Percentiles rank a stretch among this genome's conserved stretches.
Evolutionary conservation across 2,888 invertebrate genomes (phyloP).

Genomic region (Dilophus febrilis): DNA sequence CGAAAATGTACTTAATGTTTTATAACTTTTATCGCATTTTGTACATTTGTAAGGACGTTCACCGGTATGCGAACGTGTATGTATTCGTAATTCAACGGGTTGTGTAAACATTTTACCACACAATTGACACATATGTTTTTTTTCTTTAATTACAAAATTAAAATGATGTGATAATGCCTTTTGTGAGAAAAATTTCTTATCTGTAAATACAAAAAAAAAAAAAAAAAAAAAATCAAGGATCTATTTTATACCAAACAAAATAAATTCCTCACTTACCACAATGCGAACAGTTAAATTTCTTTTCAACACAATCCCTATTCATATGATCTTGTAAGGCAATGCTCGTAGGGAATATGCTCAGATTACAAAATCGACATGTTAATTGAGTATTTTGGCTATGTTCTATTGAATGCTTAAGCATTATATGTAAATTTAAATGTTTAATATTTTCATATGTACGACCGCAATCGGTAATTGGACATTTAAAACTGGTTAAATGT

Average conservation of each 20-base stretch:
- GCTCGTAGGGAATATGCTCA: conserved; percentile 7
- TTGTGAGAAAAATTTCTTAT: conserved; percentile 9
- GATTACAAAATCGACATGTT: conserved; percentile 8
- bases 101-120: conserved; percentile 8
- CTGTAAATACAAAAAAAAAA: conserved; percentile 2
- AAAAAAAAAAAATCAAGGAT: too few relatives aligned
- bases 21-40: conserved; percentile 3
- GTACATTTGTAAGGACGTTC: conserved; percentile 4
- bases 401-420: conserved; percentile 6
- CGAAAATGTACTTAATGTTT: conserved; percentile 3
- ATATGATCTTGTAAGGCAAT: conserved; percentile 8
- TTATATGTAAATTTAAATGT: conserved; percentile 7
- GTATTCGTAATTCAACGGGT: conserved; percentile 73
- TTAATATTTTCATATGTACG: conserved; percentile 8
- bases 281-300: conserved; percentile 8
- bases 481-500: conserved; percentile 7
- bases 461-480: conserved; percentile 9
- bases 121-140: conserved; percentile 6
- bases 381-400: conserved; percentile 2
- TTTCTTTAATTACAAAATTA: conserved; percentile 4
- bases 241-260: too few relatives aligned
- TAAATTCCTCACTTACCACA: conserved; percentile 6
- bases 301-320: conserved; percentile 6
- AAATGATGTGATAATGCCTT: conserved; percentile 8
- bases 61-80: conserved; percentile 76